Evolutionary conservation across 1,140 invertebrate genomes (phyloP), one percentile per base, ranked within the genome.

Genomic region (Uloborus diversus): DNA sequence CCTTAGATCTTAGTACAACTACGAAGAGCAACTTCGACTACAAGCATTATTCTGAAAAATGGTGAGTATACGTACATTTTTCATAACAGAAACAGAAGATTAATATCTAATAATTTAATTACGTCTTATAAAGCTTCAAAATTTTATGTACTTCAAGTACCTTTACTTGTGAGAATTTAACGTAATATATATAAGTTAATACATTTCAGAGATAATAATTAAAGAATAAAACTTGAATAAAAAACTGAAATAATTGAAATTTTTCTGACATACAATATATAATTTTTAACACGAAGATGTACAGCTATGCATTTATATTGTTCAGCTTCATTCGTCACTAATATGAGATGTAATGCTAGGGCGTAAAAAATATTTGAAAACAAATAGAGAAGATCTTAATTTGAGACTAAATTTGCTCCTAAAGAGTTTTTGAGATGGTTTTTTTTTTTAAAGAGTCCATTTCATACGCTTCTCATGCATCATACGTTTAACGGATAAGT

Each of bases 1-100:
- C 73, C 9, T 28, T 78, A 20, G 73, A 78, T 28, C 62, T 78
- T 3, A 78, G 73, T 28, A 28, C 57, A 11, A 25, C 53, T 17
- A 17, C 27, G 4, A 78, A 37, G n/a, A 73, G 20, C 25, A 61
- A 30, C 5, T 11, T 27, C 32, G 56, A 73, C 20, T 51, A 33
- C 42, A 75, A 30, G 25, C 23, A 37, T 11, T 56, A 66, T 9
- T 17, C 51, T 14, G 17, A 28, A 1, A 78, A 78, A 30, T 78
- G 73, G 73, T 78, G 17, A 78, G 73, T 66, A 11, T 3, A 3
- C 11, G n/a, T 47, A 14, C 11, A 1, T 47, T 47, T 47, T 47
- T 1, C 42, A 47, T 14, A 47, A n/a, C n/a, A 14, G 1, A 3
- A 47, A 47, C 11, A n/a, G n/a, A 47, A n/a, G 11, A 37, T 20